Evolutionary conservation across 1,140 invertebrate genomes (phyloP).

Genomic region (Heliconius himera): DNA sequence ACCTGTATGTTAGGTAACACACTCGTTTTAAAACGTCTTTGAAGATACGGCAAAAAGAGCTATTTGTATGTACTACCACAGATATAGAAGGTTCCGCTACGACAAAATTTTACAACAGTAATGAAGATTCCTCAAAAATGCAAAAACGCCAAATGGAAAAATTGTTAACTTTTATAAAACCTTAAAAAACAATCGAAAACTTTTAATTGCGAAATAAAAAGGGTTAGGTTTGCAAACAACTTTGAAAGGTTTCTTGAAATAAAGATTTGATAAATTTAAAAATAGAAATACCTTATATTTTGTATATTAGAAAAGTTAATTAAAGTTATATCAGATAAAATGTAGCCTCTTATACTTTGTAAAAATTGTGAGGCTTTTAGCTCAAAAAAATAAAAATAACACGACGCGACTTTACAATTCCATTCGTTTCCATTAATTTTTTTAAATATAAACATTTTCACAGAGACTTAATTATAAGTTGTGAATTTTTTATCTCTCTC

Average conservation of each 20-base stretch:
- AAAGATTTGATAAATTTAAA: not conserved
- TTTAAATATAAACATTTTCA: not conserved
- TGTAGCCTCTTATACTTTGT: not conserved
- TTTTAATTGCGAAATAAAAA: slow-evolving; percentile 49
- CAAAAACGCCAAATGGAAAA: slow-evolving; percentile 40
- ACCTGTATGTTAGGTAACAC: too few species aligned
- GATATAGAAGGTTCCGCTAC: not conserved
- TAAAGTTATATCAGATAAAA: not conserved
- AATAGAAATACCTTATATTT: not conserved
- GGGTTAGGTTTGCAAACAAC: slow-evolving; percentile 25
- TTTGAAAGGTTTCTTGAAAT: slow-evolving; percentile 27
- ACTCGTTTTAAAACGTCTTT: too few species aligned
- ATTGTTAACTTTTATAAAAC: slow-evolving; percentile 22
- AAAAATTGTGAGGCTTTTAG: not conserved
- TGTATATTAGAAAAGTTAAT: not conserved
- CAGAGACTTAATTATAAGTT: not conserved
- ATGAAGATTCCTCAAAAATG: slow-evolving; percentile 39
- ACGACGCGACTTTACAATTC: too few species aligned
- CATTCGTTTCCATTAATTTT: too few species aligned
- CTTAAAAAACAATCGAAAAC: slow-evolving; percentile 46
- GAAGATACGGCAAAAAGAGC: not conserved
- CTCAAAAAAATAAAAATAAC: not conserved
- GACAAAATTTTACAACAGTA: not conserved
- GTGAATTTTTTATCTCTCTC: not conserved
- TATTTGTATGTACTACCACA: not conserved